phyloP scores from a whole-genome alignment of 1,140 invertebrate genomes.

The Brachionus rubens region DNA sequence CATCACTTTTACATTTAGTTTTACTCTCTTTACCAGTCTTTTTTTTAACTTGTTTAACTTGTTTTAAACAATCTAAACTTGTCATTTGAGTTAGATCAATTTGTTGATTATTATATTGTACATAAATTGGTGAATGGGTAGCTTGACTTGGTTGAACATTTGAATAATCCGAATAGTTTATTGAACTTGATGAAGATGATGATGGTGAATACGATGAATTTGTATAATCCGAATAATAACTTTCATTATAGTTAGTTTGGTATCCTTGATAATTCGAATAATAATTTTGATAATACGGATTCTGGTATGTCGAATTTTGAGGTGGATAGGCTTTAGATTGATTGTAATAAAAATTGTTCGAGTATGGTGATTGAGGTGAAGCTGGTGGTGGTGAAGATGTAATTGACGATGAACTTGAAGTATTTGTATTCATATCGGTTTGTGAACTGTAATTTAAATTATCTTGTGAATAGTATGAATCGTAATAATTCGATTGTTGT shows the following conservation, averaged over 20 bases:
- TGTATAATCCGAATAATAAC: constrained; percentile 18
- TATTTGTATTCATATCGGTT: background rate
- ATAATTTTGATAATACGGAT: constrained; percentile 7
- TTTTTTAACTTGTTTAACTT: background rate
- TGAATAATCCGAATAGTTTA: background rate
- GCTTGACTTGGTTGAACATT: background rate
- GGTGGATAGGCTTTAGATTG: background rate
- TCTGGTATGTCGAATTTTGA: background rate
- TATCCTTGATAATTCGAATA: background rate
- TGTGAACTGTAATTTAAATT: background rate
- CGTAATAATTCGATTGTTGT: background rate
- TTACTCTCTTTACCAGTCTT: background rate
- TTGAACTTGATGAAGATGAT: background rate
- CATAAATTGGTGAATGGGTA: background rate
- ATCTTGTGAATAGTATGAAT: background rate
- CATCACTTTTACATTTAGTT: background rate
- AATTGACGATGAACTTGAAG: constrained; percentile 6
- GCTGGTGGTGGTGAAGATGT: constrained; percentile 7
- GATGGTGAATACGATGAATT: constrained; percentile 26
- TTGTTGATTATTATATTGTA: constrained; percentile 22
- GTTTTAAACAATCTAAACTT: background rate
- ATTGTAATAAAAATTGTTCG: background rate
- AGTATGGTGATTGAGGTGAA: background rate
- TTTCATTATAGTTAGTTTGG: background rate
- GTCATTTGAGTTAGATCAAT: constrained; percentile 4